Evolutionary conservation across 1,140 invertebrate genomes (phyloP), one percentile per base, ranked within the genome.

Genomic region (Helicoverpa zea): DNA sequence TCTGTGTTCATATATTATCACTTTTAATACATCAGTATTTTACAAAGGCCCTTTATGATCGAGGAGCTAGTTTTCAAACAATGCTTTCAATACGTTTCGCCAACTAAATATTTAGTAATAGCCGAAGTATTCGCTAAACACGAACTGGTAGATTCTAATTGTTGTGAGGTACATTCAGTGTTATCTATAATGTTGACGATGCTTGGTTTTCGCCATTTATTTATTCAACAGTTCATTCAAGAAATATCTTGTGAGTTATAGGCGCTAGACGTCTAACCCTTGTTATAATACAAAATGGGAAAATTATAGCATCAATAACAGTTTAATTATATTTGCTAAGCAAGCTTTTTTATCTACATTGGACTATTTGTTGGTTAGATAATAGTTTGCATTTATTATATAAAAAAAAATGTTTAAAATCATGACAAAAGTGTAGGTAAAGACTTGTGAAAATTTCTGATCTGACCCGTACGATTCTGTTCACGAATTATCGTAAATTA

Each of bases 401-500:
- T 72, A 30, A 73, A 59, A 75, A 79, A 85, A 72, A 80, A 85
- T 81, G 72, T 86, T 80, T 63, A 74, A 75, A 77, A 84, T 81
- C 85, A 86, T 89, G 88, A 88, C 84, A 88, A 85, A 77, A 84
- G 84, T 82, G 81, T 77, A 84, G 74, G 86, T 87, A 52, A 49
- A 74, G 72, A 43, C 58, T 68, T 68, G 51, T 66, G 70, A 47
- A 49, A 58, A 47, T 58, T 51, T 59, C 73, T 64, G 83, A 81
- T 83, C 70, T 78, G 82, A 80, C 77, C 87, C 84, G 83, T 86
- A 87, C 84, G 85, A 79, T 88, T 90, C 72, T 84, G 86, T 89
- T 92, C 87, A 89, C 87, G 92, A 90, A 90, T 91, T 93, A 89
- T 85, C 86, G 90, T 91, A 88, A 89, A 90, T 92, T 90, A 91